Base-by-base conservation (phyloP, 2,113 vertebrate species). In the Sinocyclocheilus grahami region DNA sequence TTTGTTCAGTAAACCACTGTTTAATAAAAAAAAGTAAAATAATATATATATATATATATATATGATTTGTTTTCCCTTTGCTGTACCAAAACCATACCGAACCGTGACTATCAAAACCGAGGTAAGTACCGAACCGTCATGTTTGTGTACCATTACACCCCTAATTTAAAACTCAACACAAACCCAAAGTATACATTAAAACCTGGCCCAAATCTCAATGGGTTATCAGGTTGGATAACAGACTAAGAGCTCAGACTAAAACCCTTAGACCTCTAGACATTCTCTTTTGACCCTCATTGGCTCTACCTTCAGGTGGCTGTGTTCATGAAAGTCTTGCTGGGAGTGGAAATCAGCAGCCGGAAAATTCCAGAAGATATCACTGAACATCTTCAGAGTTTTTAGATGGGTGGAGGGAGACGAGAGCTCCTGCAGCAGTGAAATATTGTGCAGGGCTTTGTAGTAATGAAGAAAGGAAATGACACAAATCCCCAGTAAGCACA, bases 401-500 rank as follows among this genome's bases (percentile, higher is more conserved):
- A 96, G 91, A 88, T 95, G 96, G 20, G 93, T 95, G 84, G 95
- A 96, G 89, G 96, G 93, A 0, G 93, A 95, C 78, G 95, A 95
- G 90, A 96, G 91, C 85, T 96, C 95, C 42, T 95, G 91, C 78
- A 96, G 94, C 84, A 97, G 94, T 71, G 95, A 94, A 91, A 95
- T 94, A 85, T 96, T 95, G 82, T 96, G 95, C 85, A 97, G 93
- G 81, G 95, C 94, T 92, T 96, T 96, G 91, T 95, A 95, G 94
- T 95, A 97, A 91, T 96, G 95, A 88, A 96, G 92, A 87, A 97
- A 95, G 83, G 96, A 96, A 89, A 97, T 94, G 89, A 97, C 94
- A 92, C 95, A 96, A 83, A 96, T 94, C 91, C 96, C 96, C 86
- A 95, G 95, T 90, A 95, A 95, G 92, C 95, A 96, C 92, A 97